phyloP scores from a whole-genome alignment of 2,888 invertebrate genomes.

The Philhelius pedissequus region DNA sequence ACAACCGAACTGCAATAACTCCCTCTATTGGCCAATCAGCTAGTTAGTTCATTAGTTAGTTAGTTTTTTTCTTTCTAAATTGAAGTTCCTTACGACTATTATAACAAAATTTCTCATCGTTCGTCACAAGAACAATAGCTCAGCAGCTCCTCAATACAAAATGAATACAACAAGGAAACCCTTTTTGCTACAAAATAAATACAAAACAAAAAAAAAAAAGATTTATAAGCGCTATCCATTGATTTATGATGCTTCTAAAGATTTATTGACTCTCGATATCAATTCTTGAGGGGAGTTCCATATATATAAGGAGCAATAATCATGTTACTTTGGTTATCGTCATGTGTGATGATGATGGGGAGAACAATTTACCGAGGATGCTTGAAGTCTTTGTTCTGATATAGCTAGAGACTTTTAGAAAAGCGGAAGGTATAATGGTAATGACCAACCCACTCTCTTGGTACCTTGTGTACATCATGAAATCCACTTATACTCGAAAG shows the following conservation, averaged over 20 bases:
- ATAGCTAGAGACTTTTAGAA: background rate
- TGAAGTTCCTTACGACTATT: slow-evolving; percentile 40
- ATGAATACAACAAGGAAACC: background rate
- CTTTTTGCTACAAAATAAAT: background rate
- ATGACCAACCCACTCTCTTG: slow-evolving; percentile 16
- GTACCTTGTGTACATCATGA: slow-evolving; percentile 17
- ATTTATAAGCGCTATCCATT: slow-evolving; percentile 52
- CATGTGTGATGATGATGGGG: slow-evolving; percentile 21
- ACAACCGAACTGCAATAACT: slow-evolving; percentile 37
- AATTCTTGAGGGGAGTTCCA: slow-evolving; percentile 14
- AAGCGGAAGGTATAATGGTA: slow-evolving; percentile 43
- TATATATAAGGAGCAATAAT: slow-evolving; percentile 12
- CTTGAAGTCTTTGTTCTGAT: slow-evolving; percentile 22
- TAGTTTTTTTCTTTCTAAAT: slow-evolving; percentile 8
- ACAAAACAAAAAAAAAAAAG: background rate
- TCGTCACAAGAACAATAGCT: slow-evolving; percentile 28
- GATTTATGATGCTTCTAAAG: slow-evolving; percentile 65
- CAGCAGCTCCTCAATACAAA: background rate
- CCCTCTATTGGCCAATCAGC: slow-evolving; percentile 42
- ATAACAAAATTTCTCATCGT: slow-evolving; percentile 56
- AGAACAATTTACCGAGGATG: background rate
- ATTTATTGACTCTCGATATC: slow-evolving; percentile 67
- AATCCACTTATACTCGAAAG: slow-evolving; percentile 35
- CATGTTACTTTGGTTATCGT: slow-evolving; percentile 25
- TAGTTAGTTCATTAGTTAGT: slow-evolving; percentile 34